Conservation (phyloP, 2,113 vertebrate genomes). For the Paradoxurus hermaphroditus region DNA sequence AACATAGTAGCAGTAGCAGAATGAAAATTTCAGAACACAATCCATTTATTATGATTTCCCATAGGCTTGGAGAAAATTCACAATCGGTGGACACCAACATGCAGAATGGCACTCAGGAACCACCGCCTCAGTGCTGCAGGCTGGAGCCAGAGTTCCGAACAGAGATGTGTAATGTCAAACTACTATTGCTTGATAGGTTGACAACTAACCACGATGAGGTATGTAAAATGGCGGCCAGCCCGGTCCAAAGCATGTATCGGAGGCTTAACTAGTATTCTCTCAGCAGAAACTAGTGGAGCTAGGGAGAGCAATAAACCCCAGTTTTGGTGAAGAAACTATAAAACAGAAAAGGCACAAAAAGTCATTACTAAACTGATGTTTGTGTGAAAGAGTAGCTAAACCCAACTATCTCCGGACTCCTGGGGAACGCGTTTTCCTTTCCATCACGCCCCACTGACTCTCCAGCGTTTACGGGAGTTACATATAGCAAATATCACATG, state of each 20-base stretch:
- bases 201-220: neutral
- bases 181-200: fast-evolving
- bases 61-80: neutral
- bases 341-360: neutral
- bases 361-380: neutral
- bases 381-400: neutral
- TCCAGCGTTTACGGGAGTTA: neutral
- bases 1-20: neutral
- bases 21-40: neutral
- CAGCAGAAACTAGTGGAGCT: neutral
- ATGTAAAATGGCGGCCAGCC: neutral
- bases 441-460: neutral
- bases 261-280: neutral
- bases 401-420: neutral
- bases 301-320: neutral
- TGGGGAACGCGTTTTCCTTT: neutral
- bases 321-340: neutral
- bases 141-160: neutral
- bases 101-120: too few species aligned
- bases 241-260: neutral
- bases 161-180: neutral
- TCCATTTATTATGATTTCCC: neutral
- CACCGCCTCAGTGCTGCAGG: fast-evolving
- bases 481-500: neutral
- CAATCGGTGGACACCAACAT: neutral